A percentile compares a stretch with the other conserved stretches of the same genome.
Evolutionary conservation across 2,113 vertebrate species (phyloP).

Genomic region (Antechinus stuartii): DNA sequence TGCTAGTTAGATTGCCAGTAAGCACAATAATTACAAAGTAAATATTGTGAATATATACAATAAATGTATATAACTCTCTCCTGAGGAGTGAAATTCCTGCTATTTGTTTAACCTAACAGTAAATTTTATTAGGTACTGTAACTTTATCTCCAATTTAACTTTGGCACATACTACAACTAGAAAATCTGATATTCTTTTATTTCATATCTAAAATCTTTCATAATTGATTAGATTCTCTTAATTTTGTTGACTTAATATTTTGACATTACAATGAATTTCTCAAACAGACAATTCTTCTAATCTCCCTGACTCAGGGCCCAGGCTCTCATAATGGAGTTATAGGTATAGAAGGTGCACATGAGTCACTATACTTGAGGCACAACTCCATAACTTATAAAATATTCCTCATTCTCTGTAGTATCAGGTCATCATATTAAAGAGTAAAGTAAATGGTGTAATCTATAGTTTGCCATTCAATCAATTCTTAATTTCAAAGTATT

Average conservation of each 20-base stretch:
- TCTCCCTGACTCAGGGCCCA: background rate
- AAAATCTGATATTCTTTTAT: background rate
- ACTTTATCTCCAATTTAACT: background rate
- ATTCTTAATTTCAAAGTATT: background rate
- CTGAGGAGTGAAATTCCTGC: background rate
- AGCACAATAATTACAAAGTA: background rate
- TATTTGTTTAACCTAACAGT: background rate
- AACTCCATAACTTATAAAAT: background rate
- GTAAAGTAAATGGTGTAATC: background rate
- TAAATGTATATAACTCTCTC: background rate
- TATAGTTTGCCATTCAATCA: background rate
- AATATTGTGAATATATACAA: background rate
- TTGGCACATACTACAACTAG: background rate
- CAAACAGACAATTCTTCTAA: background rate
- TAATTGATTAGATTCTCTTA: background rate
- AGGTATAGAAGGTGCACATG: background rate
- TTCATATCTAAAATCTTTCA: background rate
- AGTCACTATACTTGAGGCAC: background rate
- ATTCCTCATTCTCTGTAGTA: background rate
- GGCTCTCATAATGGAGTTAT: background rate
- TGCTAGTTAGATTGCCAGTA: background rate
- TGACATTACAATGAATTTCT: background rate
- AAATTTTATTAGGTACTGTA: background rate
- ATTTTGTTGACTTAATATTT: background rate
- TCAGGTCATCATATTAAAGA: background rate